Conservation (phyloP, 1,140 invertebrate genomes). For the Acyrthosiphon pisum region DNA sequence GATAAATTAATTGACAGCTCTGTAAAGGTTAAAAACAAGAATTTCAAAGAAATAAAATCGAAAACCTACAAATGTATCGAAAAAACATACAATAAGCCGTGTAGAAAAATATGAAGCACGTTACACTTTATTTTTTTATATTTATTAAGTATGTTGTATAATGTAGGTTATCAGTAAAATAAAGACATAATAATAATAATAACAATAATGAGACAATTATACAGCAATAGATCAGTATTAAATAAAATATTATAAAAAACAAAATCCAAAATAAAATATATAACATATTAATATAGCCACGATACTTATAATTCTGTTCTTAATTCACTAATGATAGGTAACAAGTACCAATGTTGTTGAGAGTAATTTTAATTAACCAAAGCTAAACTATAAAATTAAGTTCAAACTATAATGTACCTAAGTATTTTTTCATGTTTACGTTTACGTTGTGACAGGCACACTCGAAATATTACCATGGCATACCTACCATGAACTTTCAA, state of each 20-base stretch:
- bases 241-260: background rate
- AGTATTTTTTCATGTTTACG: background rate
- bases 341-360: background rate
- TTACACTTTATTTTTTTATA: background rate
- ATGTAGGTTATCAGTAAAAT: background rate
- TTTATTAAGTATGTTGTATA: background rate
- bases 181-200: background rate
- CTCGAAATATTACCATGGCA: background rate
- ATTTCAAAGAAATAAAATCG: background rate
- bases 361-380: background rate
- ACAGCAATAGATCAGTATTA: background rate
- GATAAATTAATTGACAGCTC: background rate
- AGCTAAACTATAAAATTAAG: background rate
- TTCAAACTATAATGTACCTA: background rate
- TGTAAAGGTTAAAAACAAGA: background rate
- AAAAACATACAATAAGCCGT: background rate
- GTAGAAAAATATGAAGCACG: background rate
- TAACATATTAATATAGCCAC: background rate
- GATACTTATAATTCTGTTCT: background rate
- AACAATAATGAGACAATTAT: background rate
- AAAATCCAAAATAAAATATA: background rate
- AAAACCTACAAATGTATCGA: background rate
- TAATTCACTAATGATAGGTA: background rate
- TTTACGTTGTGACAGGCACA: background rate
- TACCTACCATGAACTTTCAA: background rate